Evolutionary conservation across 1,140 invertebrate species (phyloP).

Genomic region (Drosophila ohnishii): DNA sequence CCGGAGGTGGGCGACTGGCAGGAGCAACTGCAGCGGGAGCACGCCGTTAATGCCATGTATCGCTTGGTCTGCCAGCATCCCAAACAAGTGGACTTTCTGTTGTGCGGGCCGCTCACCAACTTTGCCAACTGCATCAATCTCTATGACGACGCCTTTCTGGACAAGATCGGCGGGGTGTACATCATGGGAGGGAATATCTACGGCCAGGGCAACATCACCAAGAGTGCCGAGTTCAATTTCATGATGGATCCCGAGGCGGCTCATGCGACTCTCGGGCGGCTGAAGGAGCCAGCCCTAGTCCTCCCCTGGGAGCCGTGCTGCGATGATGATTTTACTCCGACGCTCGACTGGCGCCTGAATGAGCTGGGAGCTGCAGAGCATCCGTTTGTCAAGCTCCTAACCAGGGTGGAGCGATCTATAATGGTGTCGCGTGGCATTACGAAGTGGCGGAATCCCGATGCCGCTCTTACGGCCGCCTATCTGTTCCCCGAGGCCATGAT

Average conservation of each 20-base stretch:
- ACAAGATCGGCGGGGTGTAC: slow-evolving; percentile 86
- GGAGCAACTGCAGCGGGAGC: slow-evolving; percentile 27
- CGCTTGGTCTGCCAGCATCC: slow-evolving; percentile 78
- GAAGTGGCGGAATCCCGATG: slow-evolving; percentile 85
- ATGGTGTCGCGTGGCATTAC: slow-evolving; percentile 55
- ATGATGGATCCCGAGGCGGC: slow-evolving; percentile 90
- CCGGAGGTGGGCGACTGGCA: slow-evolving; percentile 6
- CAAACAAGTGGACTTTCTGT: slow-evolving; percentile 29
- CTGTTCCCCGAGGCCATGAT: slow-evolving; percentile 82
- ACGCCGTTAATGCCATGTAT: slow-evolving; percentile 83
- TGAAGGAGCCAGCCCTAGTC: slow-evolving; percentile 84
- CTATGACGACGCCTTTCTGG: slow-evolving; percentile 86
- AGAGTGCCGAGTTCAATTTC: slow-evolving; percentile 91
- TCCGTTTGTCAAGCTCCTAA: slow-evolving; percentile 84
- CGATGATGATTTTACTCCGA: slow-evolving; percentile 65
- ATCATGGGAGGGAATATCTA: slow-evolving; percentile 90
- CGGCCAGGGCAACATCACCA: slow-evolving; percentile 86
- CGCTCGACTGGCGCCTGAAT: slow-evolving; percentile 83
- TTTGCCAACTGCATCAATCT: slow-evolving; percentile 88
- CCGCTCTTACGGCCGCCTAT: slow-evolving; percentile 84
- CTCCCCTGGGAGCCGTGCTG: slow-evolving; percentile 87
- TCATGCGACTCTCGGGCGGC: slow-evolving; percentile 86
- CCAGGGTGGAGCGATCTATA: slow-evolving; percentile 83
- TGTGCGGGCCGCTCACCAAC: slow-evolving; percentile 88
- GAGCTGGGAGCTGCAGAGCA: slow-evolving; percentile 57